Conservation (phyloP, 2,888 invertebrate genomes). For the Ceramica pisi region DNA sequence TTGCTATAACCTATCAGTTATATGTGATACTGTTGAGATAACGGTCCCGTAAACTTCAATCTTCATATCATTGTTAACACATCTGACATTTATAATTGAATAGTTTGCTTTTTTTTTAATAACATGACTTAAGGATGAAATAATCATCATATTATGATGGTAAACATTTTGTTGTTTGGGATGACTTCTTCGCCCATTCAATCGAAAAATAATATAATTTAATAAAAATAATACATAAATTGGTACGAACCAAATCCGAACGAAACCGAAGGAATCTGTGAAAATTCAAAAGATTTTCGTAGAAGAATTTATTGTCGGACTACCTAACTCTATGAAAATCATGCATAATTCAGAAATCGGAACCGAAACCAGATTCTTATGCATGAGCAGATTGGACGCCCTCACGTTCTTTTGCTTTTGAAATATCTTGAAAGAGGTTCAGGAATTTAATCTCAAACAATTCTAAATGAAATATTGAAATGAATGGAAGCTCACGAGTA, state of each 20-base stretch:
- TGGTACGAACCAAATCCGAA: not conserved
- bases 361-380: constrained; percentile 66
- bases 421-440: constrained; percentile 42
- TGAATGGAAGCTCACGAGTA: constrained; percentile 5
- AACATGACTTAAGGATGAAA: too few relatives aligned
- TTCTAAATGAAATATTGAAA: constrained; percentile 4
- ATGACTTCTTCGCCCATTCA: not conserved
- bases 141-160: too few relatives aligned
- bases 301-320: constrained; percentile 52
- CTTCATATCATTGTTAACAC: not conserved
- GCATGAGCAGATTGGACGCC: constrained; percentile 71
- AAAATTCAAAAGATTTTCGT: constrained; percentile 38
- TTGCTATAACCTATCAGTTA: constrained; percentile 29
- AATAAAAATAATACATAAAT: not conserved
- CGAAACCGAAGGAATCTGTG: constrained; percentile 11
- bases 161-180: too few relatives aligned
- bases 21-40: constrained; percentile 42
- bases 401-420: constrained; percentile 59
- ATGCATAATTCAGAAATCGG: constrained; percentile 74
- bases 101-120: not conserved
- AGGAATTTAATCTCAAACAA: constrained; percentile 33
- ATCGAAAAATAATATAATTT: not conserved
- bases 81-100: not conserved
- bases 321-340: constrained; percentile 56
- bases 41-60: constrained; percentile 10